Conservation (phyloP, 2,797 vertebrate species). For the Ficedula albicollis region DNA sequence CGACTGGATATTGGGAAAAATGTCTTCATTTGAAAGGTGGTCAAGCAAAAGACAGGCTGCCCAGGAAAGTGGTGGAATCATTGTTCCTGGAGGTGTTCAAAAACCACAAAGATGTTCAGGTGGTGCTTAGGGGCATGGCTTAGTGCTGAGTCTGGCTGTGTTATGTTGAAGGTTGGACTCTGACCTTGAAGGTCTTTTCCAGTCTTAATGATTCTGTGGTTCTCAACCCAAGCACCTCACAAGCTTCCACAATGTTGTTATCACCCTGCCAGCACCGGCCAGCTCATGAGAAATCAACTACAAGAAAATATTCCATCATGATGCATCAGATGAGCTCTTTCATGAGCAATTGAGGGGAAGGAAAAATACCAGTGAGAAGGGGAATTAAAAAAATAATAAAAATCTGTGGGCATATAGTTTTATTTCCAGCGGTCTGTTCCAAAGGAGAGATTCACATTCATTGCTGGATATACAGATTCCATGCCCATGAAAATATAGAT, state of each 20-base stretch:
- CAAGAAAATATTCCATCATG: background rate
- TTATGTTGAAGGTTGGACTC: background rate
- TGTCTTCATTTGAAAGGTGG: background rate
- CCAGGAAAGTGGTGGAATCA: background rate
- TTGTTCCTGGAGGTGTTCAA: background rate
- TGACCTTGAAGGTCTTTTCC: background rate
- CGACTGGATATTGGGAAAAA: background rate
- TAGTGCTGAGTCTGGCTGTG: background rate
- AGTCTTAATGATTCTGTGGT: background rate
- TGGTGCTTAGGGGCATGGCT: background rate
- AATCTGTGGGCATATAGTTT: background rate
- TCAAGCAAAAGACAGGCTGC: background rate
- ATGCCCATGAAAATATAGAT: background rate
- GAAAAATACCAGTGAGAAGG: background rate
- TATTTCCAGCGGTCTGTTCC: background rate
- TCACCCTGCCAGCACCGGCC: accelerated
- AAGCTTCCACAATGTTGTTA: background rate
- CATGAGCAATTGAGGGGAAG: background rate
- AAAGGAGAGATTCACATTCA: background rate
- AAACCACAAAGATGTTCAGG: background rate
- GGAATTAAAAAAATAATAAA: background rate
- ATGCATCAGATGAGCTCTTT: background rate
- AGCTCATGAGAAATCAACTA: background rate
- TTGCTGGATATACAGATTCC: background rate
- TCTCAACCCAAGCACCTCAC: background rate